Conservation (phyloP, 35 echinoderm and acorn worm species). For the Chiridota heheva region DNA sequence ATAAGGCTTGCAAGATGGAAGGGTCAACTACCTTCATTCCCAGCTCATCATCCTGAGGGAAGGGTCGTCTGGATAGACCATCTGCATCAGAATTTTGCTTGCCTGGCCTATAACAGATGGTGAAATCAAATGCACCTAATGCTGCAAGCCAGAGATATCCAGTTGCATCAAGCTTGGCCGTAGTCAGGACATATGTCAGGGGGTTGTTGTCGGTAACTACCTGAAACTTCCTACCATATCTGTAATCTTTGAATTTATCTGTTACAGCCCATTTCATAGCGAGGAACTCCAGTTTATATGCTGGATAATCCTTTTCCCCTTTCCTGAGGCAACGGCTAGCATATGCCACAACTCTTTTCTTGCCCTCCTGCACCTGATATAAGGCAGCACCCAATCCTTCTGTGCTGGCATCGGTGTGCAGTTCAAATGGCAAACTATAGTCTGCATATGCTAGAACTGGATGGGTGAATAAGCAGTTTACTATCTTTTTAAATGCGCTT, state of each 20-base stretch:
- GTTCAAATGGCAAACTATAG: conserved; percentile 1
- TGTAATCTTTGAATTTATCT: conserved; percentile 15
- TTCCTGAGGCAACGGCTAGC: conserved; percentile 5
- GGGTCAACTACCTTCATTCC: neutral
- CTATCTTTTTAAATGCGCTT: neutral
- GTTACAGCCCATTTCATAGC: conserved; percentile 30
- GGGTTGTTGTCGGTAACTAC: conserved; percentile 42
- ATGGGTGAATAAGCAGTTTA: neutral
- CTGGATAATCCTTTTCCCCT: conserved; percentile 24
- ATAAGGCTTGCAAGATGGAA: neutral
- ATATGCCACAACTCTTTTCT: neutral
- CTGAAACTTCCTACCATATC: neutral
- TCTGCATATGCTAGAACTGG: conserved; percentile 2
- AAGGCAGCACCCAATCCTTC: conserved; percentile 9
- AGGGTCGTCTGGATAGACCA: conserved; percentile 20
- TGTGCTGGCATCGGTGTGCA: conserved; percentile 25
- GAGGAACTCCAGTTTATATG: conserved; percentile 16
- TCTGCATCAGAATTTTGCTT: conserved; percentile 32
- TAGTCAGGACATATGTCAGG: conserved; percentile 22
- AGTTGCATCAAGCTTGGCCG: conserved; percentile 31
- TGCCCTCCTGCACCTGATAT: conserved; percentile 10
- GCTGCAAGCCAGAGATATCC: conserved; percentile 37
- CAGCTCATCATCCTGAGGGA: neutral
- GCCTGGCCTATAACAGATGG: conserved; percentile 16
- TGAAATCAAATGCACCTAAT: conserved; percentile 13